These are phyloP conservation scores for Fundulus diaphanus DNA, from an alignment of 2,797 vertebrate species.

Conservation along the genomic window DNA sequence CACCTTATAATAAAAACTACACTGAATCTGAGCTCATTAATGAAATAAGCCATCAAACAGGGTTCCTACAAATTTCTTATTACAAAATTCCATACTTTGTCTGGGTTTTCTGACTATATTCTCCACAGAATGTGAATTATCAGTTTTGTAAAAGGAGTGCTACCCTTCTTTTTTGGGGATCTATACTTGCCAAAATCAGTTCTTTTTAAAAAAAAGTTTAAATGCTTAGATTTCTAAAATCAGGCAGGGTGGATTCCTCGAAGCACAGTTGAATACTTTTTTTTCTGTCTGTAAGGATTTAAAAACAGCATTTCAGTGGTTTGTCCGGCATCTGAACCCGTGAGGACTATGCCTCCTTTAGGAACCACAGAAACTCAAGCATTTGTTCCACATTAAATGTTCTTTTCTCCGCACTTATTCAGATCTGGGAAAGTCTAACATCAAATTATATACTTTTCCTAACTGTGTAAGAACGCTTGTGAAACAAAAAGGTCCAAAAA, in stretches of 20 bases:
- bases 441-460: neutral
- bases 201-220: neutral
- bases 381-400: neutral
- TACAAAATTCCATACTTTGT: neutral
- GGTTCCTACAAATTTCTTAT: neutral
- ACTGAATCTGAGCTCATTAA: neutral
- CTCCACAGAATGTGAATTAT: neutral
- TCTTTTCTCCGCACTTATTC: neutral
- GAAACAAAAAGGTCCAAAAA: neutral
- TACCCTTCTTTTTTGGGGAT: neutral
- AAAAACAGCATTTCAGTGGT: neutral
- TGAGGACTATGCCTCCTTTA: neutral
- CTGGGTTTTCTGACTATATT: neutral
- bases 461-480: neutral
- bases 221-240: neutral
- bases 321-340: neutral
- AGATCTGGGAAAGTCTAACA: neutral
- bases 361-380: neutral
- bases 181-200: neutral
- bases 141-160: neutral
- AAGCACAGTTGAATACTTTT: neutral
- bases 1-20: neutral
- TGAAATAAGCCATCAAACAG: neutral
- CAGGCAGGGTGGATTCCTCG: neutral
- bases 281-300: neutral